Base-by-base conservation (phyloP, 2,888 invertebrate species). In the Coenonympha arcania region DNA sequence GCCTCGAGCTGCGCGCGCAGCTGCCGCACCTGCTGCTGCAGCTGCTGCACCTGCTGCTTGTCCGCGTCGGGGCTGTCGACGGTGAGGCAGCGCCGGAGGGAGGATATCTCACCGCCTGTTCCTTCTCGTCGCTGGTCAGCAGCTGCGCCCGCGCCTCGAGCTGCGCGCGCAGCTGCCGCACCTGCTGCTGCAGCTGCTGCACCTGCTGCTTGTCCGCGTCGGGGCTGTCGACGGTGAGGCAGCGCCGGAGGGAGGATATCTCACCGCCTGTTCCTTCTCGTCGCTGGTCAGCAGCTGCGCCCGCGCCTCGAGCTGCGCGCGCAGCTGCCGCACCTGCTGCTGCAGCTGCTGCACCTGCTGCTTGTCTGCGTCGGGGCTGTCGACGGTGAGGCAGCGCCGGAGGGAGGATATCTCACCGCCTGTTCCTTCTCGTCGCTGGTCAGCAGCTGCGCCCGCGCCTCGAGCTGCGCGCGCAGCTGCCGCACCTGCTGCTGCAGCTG, bases 1-100 rank as follows among this genome's bases (percentile, higher is more conserved):
- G 71, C 70, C 62, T 89, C 87, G 8, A 89, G 66, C 46, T 84
- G 81, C 8, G 76, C 58, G 57, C 71, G 49, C 88, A 84, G 61
- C 87, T 81, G 20, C 66, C 33, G 69, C 65, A 69, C 66, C 65
- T 81, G 81, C 0, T 73, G 64, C 59, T 56, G 61, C 28, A 71
- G 51, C 48, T 78, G 60, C 50, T 80, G 64, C 51, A 60, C 62
- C 31, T 73, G 0, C 49, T 42, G 8, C 75, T 68, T 19, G 74
- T 74, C 62, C 42, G 75, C 71, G 52, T 82, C 52, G 13, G 52
- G 49, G 22, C 41, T 49, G 15, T 75, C 69, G n/a, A 55, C 58
- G 54, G 30, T 19, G 18, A 73, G 53, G 18, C 72, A 69, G 3
- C 62, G 59, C 15, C 65, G 68, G 20, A 62, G 54, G 9, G 54